phyloP scores from a whole-genome alignment of 2,113 vertebrate species.

The Xenopus tropicalis region UCB_Xtro_10.0 CM004448.2:21461001-21461500 shows the following conservation, averaged over 20 bases:
- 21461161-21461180: slow-evolving; percentile 10
- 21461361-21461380: slow-evolving; percentile 26
- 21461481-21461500: too few species aligned
- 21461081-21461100: too few species aligned
- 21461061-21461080: too few species aligned
- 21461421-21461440: neutral
- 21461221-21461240: slow-evolving; percentile 20
- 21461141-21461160: slow-evolving; percentile 12
- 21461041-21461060: too few species aligned
- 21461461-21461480: too few species aligned
- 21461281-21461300: slow-evolving; percentile 20
- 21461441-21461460: too few species aligned
- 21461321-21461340: slow-evolving; percentile 28
- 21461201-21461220: slow-evolving; percentile 17
- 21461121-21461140: neutral
- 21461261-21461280: slow-evolving; percentile 22
- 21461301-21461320: slow-evolving; percentile 39
- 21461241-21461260: slow-evolving; percentile 38
- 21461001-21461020: too few species aligned
- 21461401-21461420: slow-evolving; percentile 5
- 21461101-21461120: too few species aligned
- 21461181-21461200: slow-evolving; percentile 22
- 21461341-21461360: slow-evolving; percentile 12
- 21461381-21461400: slow-evolving; percentile 12
- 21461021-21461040: too few species aligned